Base-by-base conservation (phyloP, 1,140 invertebrate species). In the Drosophila sp. region DNA sequence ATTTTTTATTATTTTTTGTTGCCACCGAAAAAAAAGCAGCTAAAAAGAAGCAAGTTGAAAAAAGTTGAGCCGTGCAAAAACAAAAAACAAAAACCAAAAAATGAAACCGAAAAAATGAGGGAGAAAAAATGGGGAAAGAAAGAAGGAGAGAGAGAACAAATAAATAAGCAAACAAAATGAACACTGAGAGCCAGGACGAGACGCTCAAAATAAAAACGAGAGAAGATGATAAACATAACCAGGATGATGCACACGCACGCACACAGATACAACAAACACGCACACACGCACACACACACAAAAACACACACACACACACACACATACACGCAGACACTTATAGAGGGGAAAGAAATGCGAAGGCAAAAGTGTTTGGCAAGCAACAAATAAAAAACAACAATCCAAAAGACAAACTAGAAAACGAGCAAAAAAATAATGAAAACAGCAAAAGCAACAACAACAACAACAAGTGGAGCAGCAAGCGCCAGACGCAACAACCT, bases 351-450 rank as follows among this genome's bases (percentile, higher is more conserved):
- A 80, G 76, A 89, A 83, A 75, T 76, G 76, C 72, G 72, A 74
- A 72, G 71, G 80, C 79, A 89, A 83, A 89, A 80, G 84, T 87
- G 84, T 87, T 87, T 87, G 79, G 63, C 56, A 80, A 71, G 66
- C 75, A 79, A 75, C 84, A 82, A 75, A 87, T 71, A 63, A 71
- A 80, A 65, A 83, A 67, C 50, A 67, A 85, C 44, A 50, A 50
- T 23, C 66, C 76, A 78, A 70, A 81, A 74, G 65, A 78, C 77
- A 79, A 83, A 83, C 82, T 86, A 86, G 83, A 89, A 86, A 87
- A 55, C 79, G 79, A 69, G 79, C 83, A 86, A 76, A 80, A 86
- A 87, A 76, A 83, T 71, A 77, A 71, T 41, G 60, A 54, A 54
- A 63, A 35, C 40, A 66, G 23, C 40, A 60, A 29, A 50, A 62